Evolutionary conservation across 2,113 vertebrate species (phyloP).

Genomic region (Perca schrenkii): DNA sequence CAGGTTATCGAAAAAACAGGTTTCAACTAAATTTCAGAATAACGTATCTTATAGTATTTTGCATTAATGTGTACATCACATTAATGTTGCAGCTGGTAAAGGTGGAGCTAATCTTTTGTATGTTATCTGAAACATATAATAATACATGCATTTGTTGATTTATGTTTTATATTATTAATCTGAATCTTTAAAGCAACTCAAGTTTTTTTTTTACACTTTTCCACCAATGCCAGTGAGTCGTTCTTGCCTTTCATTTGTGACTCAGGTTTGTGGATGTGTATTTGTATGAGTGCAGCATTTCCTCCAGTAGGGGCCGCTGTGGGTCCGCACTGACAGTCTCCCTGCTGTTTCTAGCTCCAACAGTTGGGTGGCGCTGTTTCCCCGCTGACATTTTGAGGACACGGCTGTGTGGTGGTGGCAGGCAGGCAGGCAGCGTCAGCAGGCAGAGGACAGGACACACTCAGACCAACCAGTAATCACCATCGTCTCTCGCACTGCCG

Average conservation of each 20-base stretch:
- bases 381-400: constrained; percentile 13
- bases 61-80: background rate
- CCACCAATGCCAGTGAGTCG: too few species aligned
- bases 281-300: background rate
- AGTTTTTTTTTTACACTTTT: too few species aligned
- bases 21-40: background rate
- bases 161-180: background rate
- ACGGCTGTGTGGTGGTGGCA: constrained; percentile 49
- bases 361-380: constrained; percentile 59
- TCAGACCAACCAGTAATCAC: constrained; percentile 60
- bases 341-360: rapidly evolving
- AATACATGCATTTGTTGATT: background rate
- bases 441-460: constrained; percentile 49
- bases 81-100: background rate
- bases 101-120: background rate
- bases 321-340: background rate
- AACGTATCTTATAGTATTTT: background rate
- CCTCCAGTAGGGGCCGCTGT: constrained; percentile 54
- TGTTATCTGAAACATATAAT: background rate
- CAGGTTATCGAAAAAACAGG: background rate
- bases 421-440: constrained; percentile 60
- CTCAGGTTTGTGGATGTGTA: background rate
- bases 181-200: too few species aligned
- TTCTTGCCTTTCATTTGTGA: background rate
- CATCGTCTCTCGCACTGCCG: constrained; percentile 54